phyloP scores from a whole-genome alignment of 2,888 invertebrate genomes.

The Dryadula phaetusa region DNA sequence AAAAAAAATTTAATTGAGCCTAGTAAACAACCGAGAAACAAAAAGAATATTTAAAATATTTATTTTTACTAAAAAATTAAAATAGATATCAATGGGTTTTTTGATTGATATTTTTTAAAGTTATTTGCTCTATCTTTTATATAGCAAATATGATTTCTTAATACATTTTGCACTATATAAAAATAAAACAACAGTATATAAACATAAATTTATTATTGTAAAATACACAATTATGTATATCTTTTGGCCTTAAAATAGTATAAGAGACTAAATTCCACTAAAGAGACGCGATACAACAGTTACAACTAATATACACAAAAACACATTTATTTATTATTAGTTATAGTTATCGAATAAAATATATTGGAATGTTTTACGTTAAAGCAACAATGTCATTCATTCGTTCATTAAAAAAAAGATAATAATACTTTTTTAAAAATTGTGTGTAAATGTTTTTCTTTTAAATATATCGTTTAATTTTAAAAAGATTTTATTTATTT shows the following conservation, averaged over 20 bases:
- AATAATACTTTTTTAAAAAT: constrained; percentile 12
- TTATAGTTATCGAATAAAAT: constrained; percentile 62
- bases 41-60: too few species aligned
- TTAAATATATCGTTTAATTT: background rate
- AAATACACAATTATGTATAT: constrained; percentile 83
- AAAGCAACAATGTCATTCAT: constrained; percentile 41
- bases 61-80: too few species aligned
- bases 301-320: constrained; percentile 55
- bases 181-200: constrained; percentile 58
- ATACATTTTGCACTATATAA: background rate
- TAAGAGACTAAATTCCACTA: constrained; percentile 76
- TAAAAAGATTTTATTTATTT: background rate
- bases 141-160: background rate
- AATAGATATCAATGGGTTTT: too few species aligned
- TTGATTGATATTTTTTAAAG: too few species aligned
- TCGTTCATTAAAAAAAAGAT: constrained; percentile 9
- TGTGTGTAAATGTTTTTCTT: background rate
- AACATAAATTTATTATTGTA: constrained; percentile 78
- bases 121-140: background rate
- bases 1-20: too few species aligned
- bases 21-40: too few species aligned
- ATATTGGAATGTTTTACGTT: constrained; percentile 67
- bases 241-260: constrained; percentile 81
- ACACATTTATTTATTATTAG: constrained; percentile 52
- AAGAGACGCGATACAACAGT: constrained; percentile 79